Evolutionary conservation across 2,113 vertebrate genomes (phyloP), one percentile per base, ranked within the genome.

Genomic region (Aphelocoma coerulescens): DNA sequence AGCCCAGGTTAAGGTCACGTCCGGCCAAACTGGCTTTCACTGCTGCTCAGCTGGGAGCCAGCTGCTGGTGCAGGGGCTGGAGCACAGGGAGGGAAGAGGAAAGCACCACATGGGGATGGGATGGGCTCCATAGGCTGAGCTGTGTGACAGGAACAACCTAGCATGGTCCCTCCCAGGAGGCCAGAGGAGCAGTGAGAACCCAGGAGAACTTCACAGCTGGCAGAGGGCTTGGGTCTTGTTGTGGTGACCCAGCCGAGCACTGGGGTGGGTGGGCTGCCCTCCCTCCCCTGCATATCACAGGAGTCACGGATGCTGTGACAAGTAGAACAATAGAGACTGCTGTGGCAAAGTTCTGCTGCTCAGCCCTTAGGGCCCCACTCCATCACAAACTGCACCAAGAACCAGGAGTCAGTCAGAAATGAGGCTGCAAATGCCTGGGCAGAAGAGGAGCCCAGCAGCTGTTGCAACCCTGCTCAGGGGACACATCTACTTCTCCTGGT

Each of bases 1-100:
- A 97, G 85, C 91, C 89, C 89, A 96, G 94, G 95, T 96, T 95
- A 95, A 96, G 95, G 95, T 97, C 96, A 96, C 0, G 62, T 95
- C 93, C 58, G 84, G 94, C 77, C 94, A 92, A 27, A 66, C 39
- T 6, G 9, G 91, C 93, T 92, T 89, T 89, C 80, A n/a, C 80
- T 43, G 84, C 68, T 84, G 91, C 86, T 84, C 95, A 85, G 80
- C 93, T 67, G 33, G 66, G 48, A 94, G 89, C 48, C 0, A 1
- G 65, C 89, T 95, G 81, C 72, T 0, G 0, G 41, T 23, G 48
- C 63, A 61, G 58, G 66, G 46, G 39, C 57, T 49, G 66, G 73
- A 94, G 43, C 68, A 69, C n/a, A 32, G 69, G 3, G 0, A 63
- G 68, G 43, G 62, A 84, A 71, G 41, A 78, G 66, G 78, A 74